Base-by-base conservation (phyloP, 1,140 invertebrate genomes). In the Drosophila baimaii region DNA sequence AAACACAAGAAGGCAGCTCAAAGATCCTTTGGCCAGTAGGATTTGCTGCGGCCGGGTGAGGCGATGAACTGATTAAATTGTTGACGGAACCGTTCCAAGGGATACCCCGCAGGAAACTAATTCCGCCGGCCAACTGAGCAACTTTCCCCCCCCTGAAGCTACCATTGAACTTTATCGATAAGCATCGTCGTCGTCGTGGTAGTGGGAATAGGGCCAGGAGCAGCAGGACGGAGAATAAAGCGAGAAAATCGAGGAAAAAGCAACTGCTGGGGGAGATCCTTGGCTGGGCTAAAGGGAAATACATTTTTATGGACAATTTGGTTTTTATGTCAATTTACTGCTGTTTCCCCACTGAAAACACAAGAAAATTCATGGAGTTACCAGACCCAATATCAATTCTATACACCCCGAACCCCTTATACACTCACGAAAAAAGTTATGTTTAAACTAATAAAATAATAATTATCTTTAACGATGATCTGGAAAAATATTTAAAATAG, bases 291-390 rank as follows among this genome's bases (percentile, higher is more conserved):
- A 86, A 82, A 86, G 82, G 85, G 81, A 84, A 89, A 89, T 90
- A 89, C 84, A 89, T 84, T 89, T 89, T 89, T 89, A 89, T 89
- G 84, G 84, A 89, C 84, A 89, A 89, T 89, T 89, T 89, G 84
- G 85, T 89, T 89, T 89, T 89, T 89, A 89, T 89, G 84, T 89
- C 84, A 89, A 89, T 89, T 89, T 89, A 84, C 84, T 89, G 85
- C 81, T 88, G 83, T 89, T 78, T 82, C 79, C 68, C 72, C 82
- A 79, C 73, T 78, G 84, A 81, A 89, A 84, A 88, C 79, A 89
- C 77, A 89, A 84, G 84, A 56, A 88, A 89, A 90, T 89, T 89
- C 81, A 89, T 84, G 80, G 78, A 89, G 84, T 89, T 81, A 64
- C 76, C 77, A 49, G 61, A 76, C 54, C 73, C 73, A 77, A 57